phyloP scores from a whole-genome alignment of 37 sponge, comb jelly and placozoan species.

The Tethya wilhelma region DNA sequence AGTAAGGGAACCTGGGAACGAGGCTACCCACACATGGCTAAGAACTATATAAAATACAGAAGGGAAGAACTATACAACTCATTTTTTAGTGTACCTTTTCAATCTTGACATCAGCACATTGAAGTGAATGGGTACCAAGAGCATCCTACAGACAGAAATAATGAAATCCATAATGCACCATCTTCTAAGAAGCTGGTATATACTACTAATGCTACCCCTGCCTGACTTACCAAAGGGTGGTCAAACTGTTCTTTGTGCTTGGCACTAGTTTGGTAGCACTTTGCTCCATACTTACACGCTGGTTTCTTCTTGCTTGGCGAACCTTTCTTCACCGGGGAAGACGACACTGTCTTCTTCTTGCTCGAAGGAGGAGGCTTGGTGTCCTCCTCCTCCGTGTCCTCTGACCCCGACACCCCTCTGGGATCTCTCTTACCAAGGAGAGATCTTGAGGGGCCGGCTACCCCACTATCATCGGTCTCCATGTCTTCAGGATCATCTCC shows the following conservation, averaged over 20 bases:
- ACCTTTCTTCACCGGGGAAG: neutral
- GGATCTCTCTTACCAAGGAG: neutral
- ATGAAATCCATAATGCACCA: neutral
- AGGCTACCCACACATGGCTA: neutral
- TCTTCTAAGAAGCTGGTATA: neutral
- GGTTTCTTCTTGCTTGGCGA: slow-evolving; percentile 34
- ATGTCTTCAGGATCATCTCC: slow-evolving; percentile 45
- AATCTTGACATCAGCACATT: slow-evolving; percentile 27
- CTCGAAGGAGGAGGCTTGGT: neutral
- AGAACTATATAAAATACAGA: neutral
- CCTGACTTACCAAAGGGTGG: slow-evolving; percentile 41
- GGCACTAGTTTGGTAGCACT: slow-evolving; percentile 60
- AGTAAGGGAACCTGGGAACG: too few species aligned
- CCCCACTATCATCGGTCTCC: slow-evolving; percentile 11
- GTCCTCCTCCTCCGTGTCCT: neutral
- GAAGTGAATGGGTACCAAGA: neutral
- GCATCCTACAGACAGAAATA: slow-evolving; percentile 24
- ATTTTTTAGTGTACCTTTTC: slow-evolving; percentile 4
- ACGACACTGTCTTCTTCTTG: neutral
- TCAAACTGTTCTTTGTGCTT: slow-evolving; percentile 46
- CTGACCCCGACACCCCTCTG: neutral
- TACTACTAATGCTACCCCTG: neutral
- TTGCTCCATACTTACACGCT: slow-evolving; percentile 53
- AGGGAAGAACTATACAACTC: neutral
- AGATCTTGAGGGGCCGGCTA: neutral